A percentile compares a stretch with the other conserved stretches of the same genome.
Conservation (phyloP, 2,113 vertebrate species). For the Campylomormyrus numenius region DNA sequence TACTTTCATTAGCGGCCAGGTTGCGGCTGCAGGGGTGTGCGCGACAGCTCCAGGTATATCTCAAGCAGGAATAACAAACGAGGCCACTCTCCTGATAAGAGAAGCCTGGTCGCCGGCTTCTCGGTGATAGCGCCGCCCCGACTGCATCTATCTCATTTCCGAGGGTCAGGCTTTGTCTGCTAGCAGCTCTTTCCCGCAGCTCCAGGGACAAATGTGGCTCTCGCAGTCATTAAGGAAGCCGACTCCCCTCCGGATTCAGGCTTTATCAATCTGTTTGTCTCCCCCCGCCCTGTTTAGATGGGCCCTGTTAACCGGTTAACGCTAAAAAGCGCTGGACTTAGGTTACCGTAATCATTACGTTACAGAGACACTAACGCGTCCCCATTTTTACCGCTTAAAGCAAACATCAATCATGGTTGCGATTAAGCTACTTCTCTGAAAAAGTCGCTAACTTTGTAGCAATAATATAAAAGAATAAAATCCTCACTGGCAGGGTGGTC, state of each 20-base stretch:
- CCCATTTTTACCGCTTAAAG: background rate
- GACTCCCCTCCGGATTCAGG: conserved; percentile 12
- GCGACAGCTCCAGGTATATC: conserved; percentile 70
- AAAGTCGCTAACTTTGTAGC: background rate
- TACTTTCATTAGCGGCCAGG: conserved; percentile 71
- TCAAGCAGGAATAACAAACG: conserved; percentile 75
- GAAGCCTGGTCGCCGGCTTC: conserved; percentile 63
- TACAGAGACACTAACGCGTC: background rate
- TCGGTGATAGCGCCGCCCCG: conserved; percentile 58
- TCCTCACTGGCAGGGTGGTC: background rate
- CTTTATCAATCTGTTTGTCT: conserved; percentile 4
- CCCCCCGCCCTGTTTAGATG: background rate
- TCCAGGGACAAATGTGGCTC: conserved; percentile 60
- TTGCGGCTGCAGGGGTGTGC: conserved; percentile 63
- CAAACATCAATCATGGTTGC: background rate
- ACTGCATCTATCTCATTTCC: conserved; percentile 60
- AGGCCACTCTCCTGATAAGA: conserved; percentile 73
- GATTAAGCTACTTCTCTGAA: background rate
- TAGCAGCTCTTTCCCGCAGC: conserved; percentile 41
- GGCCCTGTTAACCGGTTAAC: background rate
- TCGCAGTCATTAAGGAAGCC: conserved; percentile 29
- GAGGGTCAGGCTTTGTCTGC: conserved; percentile 60
- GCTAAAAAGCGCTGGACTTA: background rate
- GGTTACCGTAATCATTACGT: background rate
- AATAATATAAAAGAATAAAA: background rate